Evolutionary conservation across 53 echinoderm and acorn worm genomes (phyloP), one percentile per base, ranked within the genome.

Genomic region (Actinopyga echinites): DNA sequence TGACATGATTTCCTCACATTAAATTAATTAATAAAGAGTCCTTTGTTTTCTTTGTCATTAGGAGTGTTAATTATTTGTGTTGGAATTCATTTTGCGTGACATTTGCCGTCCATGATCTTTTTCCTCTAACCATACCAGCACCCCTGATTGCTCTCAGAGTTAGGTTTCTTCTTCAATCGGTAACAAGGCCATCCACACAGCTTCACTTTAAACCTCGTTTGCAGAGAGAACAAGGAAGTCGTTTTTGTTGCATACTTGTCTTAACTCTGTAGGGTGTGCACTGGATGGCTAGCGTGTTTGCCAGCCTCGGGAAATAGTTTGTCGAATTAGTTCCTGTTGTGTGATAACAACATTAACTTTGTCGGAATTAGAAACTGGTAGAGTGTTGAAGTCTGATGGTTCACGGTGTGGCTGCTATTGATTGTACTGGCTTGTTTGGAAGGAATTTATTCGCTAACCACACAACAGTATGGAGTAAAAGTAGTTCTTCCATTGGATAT

Each of bases 311-410:
- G 75, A 53, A 75, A 75, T 49, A 49, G 75, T 23, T 45, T 34
- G 13, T 68, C n/a, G 11, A 22, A 68, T 68, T 75, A 49, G 75
- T 75, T 75, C 75, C 75, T 75, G 53, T 45, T 29, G 42, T 68
- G 45, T 22, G 33, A 35, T 69, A 69, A 36, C 69, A 62, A 29
- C 62, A 30, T 62, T 62, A 62, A 30, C 62, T 49, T 49, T 49
- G 1, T 17, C 49, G 17, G 49, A 49, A 49, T 49, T 49, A 49
- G 13, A 15, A 15, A 3, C 49, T 0, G 49, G 0, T 49, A 2
- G 17, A 49, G 49, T 49, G 17, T 49, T 3, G 17, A 7, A 40
- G 40, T 1, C 49, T 49, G 49, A 49, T 1, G 49, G 0, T 49
- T 49, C 17, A 3, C 3, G 17, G 13, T 17, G 49, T 49, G 49